Evolutionary conservation across 2,113 vertebrate species (phyloP).

Genomic region (Falcunculus frontatus): DNA sequence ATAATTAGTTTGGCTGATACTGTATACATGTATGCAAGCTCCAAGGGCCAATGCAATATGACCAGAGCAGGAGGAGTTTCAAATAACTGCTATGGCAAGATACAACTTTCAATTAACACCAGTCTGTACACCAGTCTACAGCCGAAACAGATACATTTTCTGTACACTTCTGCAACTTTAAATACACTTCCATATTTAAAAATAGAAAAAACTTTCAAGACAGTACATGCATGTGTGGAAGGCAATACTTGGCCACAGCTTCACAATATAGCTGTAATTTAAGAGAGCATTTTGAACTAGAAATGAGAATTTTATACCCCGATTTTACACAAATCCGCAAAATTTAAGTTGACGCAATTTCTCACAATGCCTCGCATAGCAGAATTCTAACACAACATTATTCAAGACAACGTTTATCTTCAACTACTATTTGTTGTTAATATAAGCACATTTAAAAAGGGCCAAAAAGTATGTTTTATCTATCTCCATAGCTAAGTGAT

Average conservation of each 20-base stretch:
- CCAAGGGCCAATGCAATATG: not conserved
- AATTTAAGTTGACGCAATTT: not conserved
- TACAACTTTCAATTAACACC: not conserved
- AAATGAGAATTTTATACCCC: fast-evolving
- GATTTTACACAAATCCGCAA: fast-evolving
- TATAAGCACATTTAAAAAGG: not conserved
- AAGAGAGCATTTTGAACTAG: not conserved
- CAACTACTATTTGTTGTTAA: not conserved
- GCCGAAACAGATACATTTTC: not conserved
- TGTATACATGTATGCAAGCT: not conserved
- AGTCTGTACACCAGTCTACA: not conserved
- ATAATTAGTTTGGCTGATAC: not conserved
- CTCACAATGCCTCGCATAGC: not conserved
- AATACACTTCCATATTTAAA: not conserved
- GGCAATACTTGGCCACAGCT: not conserved
- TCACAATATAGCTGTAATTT: not conserved
- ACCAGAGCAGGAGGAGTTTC: not conserved
- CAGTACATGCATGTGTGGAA: fast-evolving
- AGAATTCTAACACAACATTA: not conserved
- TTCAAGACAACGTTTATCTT: not conserved
- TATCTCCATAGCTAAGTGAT: not conserved
- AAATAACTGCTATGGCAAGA: not conserved
- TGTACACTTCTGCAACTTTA: not conserved
- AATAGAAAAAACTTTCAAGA: not conserved
- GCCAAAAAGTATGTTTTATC: not conserved